A percentile compares a stretch with the other conserved stretches of the same genome.
Conservation (phyloP, 2,888 invertebrate species). For the Cataglyphis altisquamis region DNA sequence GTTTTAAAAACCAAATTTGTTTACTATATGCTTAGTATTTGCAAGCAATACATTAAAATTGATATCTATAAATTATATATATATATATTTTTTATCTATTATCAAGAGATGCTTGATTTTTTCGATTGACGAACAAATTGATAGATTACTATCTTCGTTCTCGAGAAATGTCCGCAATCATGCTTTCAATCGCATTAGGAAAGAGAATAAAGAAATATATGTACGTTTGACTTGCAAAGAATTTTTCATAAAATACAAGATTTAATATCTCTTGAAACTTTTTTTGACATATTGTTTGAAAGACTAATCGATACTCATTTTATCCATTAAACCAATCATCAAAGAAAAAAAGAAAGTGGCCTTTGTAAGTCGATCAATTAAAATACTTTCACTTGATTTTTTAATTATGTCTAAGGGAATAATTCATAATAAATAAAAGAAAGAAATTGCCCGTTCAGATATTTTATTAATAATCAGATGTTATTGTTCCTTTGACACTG, state of each 20-base stretch:
- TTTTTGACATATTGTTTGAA: not conserved
- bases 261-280: not conserved
- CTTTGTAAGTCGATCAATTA: not conserved
- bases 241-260: not conserved
- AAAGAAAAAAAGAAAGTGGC: not conserved
- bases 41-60: not conserved
- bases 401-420: constrained; percentile 2
- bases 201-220: not conserved
- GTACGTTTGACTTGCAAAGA: not conserved
- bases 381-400: not conserved
- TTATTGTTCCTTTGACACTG: not conserved
- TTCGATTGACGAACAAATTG: not conserved
- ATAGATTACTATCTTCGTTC: not conserved
- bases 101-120: not conserved
- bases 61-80: not conserved
- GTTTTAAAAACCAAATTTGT: not conserved
- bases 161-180: not conserved
- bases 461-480: not conserved
- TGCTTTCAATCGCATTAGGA: not conserved
- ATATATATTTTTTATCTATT: not conserved
- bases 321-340: not conserved
- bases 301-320: not conserved
- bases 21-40: not conserved
- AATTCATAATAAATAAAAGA: not conserved
- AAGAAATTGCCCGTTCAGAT: not conserved